Base-by-base conservation (phyloP, 2,888 invertebrate genomes). In the Norana najaformis region DNA sequence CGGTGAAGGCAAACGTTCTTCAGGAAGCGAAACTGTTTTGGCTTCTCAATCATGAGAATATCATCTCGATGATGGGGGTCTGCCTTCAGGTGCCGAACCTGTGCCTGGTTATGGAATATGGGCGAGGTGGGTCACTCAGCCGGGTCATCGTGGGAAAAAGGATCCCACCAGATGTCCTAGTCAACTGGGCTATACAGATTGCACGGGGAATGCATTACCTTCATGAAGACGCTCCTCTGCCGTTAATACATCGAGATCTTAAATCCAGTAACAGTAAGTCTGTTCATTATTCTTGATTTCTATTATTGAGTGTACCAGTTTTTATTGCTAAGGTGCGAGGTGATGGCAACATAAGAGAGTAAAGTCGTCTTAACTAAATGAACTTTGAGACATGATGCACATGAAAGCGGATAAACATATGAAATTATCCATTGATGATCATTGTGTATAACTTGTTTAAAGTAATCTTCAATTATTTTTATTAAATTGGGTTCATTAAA, bases 21-120 rank as follows among this genome's bases (percentile, higher is more conserved):
- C 98, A 98, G 95, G 99, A 99, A 95, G 99, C 99, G 6, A 97
- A 98, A 95, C 96, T 99, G 90, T 99, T 99, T 95, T 98, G 98
- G 97, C 96, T 98, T 93, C 95, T 99, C 89, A 96, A 97, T 94
- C 99, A 99, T 95, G 97, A 97, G 92, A 99, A 99, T 96, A 98
- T 99, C 95, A 98, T 99, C 93, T 97, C 97, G 83, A 96, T 99
- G 93, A 97, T 97, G 94, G 98, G 98, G 92, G 98, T 98, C 92
- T 98, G 98, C 95, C 96, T 98, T 91, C 97, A 97, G 94, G 97
- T 97, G 95, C 98, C 98, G 85, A 97, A 98, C 95, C 95, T 98
- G 95, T 98, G 98, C 96, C 96, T 99, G 94, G 98, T 99, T 93
- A 98, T 99, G 97, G 99, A 99, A 95, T 98, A 98, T 94, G 98